Evolutionary conservation across 2,888 invertebrate species (phyloP), one percentile per base, ranked within the genome.

Genomic region (Lamellibrachia columna): DNA sequence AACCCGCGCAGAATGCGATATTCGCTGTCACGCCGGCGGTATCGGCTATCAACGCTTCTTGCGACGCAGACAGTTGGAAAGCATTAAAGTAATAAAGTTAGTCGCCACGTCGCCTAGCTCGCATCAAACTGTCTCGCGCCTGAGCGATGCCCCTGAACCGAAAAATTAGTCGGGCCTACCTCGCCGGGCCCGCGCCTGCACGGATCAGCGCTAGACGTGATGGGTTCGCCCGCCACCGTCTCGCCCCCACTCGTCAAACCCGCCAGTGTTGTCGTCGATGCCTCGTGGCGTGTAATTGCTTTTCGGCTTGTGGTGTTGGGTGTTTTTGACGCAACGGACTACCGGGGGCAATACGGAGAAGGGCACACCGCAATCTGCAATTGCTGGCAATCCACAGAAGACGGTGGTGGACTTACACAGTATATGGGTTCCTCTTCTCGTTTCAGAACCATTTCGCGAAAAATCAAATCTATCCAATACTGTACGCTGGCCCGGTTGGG

Each of bases 291-390:
- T 75, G 75, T 75, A 75, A 75, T 75, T 75, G 75, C 75, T 75
- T 75, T 75, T 75, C 75, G 75, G 75, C 75, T 75, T 75, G 75
- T 75, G 75, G 75, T 75, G 75, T 75, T 75, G 75, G 75, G 75
- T 75, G 75, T 75, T 22, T 40, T 75, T 15, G 75, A 75, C 75
- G 75, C 75, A 75, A 75, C 75, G 75, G 15, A 22, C 22, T 22
- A 22, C 6, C 22, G 75, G 75, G 75, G 75, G 75, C 22, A n/a
- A 4, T 22, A 15, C 22, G 75, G 75, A 75, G 75, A 75, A n/a
- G 15, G 75, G 15, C 75, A 75, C 3, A 75, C 75, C n/a, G 75
- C 22, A 22, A 75, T 22, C 15, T 75, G 75, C 6, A 15, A 75
- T 15, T 9, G 40, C 40, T 40, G 40, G 40, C 40, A 40, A 40